phyloP scores from a whole-genome alignment of 2,113 vertebrate species.

The Addax nasomaculatus region DNA sequence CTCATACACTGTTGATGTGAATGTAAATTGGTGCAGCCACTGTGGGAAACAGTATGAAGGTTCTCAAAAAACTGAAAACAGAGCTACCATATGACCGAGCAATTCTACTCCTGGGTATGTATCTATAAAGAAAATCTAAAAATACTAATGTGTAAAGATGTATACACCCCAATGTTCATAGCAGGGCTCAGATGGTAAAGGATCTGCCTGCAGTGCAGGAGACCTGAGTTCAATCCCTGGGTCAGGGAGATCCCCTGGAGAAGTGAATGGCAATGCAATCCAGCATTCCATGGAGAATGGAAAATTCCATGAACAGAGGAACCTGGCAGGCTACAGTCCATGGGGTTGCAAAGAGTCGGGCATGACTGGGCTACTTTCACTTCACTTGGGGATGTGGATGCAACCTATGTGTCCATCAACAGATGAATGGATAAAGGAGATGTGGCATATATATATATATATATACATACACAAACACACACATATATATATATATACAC shows the following conservation, averaged over 20 bases:
- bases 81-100: neutral
- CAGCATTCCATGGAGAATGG: neutral
- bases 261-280: neutral
- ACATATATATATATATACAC: neutral
- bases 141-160: neutral
- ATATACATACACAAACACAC: rapidly evolving
- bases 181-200: neutral
- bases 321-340: neutral
- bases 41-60: neutral
- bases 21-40: neutral
- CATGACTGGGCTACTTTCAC: neutral
- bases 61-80: neutral
- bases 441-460: rapidly evolving
- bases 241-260: neutral
- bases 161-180: neutral
- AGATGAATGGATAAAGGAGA: neutral
- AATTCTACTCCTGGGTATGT: neutral
- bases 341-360: neutral
- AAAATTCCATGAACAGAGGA: neutral
- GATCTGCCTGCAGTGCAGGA: neutral
- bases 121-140: neutral
- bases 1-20: neutral
- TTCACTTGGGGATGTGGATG: neutral
- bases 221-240: neutral
- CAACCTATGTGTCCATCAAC: neutral